Base-by-base conservation (phyloP, 1,140 invertebrate species). In the Dufourea novaeangliae region DNA sequence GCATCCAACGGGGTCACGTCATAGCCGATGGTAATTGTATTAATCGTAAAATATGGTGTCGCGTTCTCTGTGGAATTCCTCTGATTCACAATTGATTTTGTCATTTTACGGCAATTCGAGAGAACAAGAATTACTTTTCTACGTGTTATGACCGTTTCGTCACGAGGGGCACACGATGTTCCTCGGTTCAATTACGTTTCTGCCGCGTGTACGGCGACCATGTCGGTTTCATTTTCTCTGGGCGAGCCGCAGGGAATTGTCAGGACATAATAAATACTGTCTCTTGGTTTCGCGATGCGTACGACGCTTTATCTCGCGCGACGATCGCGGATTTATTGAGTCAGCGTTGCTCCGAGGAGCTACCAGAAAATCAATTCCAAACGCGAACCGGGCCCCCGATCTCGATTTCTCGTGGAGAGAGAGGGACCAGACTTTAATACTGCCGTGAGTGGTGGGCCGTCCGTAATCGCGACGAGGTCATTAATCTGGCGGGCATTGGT, bases 401-500 rank as follows among this genome's bases (percentile, higher is more conserved):
- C 86, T 89, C 87, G 83, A 89, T 88, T 86, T 79, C 83, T 71
- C 62, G 44, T n/a, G 50, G 41, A 80, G 79, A 83, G 46, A 50
- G 20, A n/a, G 20, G 8, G 17, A 46, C 14, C 80, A 79, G 82
- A 88, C 80, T 86, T 82, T 85, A 87, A 88, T 88, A 80, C 78
- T 83, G 68, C 67, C 79, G 76, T 70, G 87, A 88, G 70, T 78
- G 62, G 82, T 78, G 64, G 79, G 68, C 66, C 78, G 77, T 80
- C 79, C 63, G 79, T 80, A 79, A 83, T 86, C 80, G 83, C 86
- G 82, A 83, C 78, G 72, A 56, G 80, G 70, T 84, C 83, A 88
- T 89, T 88, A 88, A 89, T 89, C 87, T 88, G 79, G 68, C 80
- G 82, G 69, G 67, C 63, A 84, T 87, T 83, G 85, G 63, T 68